A percentile compares a stretch with the other conserved stretches of the same genome.
These are phyloP conservation scores for Apogon hyalosoma DNA, from an alignment of 2,797 vertebrate genomes.

Conservation along the genomic window DNA sequence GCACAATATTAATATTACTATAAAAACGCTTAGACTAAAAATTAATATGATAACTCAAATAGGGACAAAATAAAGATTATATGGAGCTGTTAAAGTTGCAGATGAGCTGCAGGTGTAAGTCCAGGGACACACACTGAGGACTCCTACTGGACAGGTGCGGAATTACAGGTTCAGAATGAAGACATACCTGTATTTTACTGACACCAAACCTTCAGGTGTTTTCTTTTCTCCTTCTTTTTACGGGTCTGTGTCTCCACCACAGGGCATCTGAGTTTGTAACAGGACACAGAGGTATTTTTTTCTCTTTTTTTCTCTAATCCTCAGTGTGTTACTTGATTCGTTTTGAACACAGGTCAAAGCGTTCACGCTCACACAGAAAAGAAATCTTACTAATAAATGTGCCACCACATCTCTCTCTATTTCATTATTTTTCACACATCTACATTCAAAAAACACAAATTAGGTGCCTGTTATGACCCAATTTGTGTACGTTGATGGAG, in stretches of 20 bases:
- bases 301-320: too few species aligned
- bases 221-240: too few species aligned
- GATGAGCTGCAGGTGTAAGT: constrained; percentile 4
- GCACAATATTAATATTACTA: too few species aligned
- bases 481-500: too few species aligned
- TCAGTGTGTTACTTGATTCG: too few species aligned
- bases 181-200: neutral
- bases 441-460: constrained; percentile 1
- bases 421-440: neutral
- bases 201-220: too few species aligned
- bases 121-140: neutral
- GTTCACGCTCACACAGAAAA: constrained; percentile 15
- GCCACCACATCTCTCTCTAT: neutral
- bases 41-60: too few species aligned
- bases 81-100: neutral
- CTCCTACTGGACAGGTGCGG: constrained; percentile 31
- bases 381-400: constrained; percentile 7
- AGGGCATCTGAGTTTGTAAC: too few species aligned
- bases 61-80: neutral
- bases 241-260: constrained; percentile 14
- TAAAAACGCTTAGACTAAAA: too few species aligned
- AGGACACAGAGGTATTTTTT: too few species aligned
- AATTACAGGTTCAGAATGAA: neutral
- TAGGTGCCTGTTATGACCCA: too few species aligned
- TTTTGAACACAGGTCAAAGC: constrained; percentile 14